Base-by-base conservation (phyloP, 2,113 vertebrate genomes). In the Pan troglodytes region DNA sequence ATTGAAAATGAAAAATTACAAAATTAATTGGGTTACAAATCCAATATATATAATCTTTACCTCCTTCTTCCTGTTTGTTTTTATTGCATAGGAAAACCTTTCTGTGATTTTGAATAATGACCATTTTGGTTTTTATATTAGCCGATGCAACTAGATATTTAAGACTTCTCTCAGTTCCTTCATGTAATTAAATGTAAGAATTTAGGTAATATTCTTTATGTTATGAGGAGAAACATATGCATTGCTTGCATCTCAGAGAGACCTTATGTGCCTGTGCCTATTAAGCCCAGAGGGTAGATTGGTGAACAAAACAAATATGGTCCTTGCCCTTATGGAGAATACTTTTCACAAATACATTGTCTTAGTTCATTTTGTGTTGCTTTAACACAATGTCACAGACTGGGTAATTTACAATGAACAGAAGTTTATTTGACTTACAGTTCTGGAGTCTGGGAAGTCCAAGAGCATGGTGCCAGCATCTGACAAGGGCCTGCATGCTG, bases 11-110 rank as follows among this genome's bases (percentile, higher is more conserved):
- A 85, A 72, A 76, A 76, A 40, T 81, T 81, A 45, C 81, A 80
- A 68, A 87, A 23, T 59, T 64, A 81, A 85, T 68, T 95, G 78
- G 45, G 35, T 76, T 89, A 55, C 86, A 70, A 96, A 79, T 48
- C 67, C 79, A 83, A 52, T 78, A 40, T 30, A 9, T 57, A 1
- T 88, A 78, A 92, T 50, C 50, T 55, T 84, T 68, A 40, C 27
- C 12, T 64, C 50, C 48, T 78, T 83, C 57, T 90, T 83, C 20
- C 23, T 94, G 4, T 59, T 90, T 85, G 27, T 76, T 88, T 93
- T 90, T 64, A 94, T 84, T 76, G 3, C 23, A 50, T 17, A 2
- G 23, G 17, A 82, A 78, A 68, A 68, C 38, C 10, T n/a, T 82
- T 82, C 59, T 92, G 8, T 85, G 67, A 61, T 50, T 91, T 90